Percentiles rank a stretch among this genome's conserved stretches.
These are phyloP conservation scores for Gryllus bimaculatus DNA, from an alignment of 1,140 invertebrate species.

Conservation along the genomic window DNA sequence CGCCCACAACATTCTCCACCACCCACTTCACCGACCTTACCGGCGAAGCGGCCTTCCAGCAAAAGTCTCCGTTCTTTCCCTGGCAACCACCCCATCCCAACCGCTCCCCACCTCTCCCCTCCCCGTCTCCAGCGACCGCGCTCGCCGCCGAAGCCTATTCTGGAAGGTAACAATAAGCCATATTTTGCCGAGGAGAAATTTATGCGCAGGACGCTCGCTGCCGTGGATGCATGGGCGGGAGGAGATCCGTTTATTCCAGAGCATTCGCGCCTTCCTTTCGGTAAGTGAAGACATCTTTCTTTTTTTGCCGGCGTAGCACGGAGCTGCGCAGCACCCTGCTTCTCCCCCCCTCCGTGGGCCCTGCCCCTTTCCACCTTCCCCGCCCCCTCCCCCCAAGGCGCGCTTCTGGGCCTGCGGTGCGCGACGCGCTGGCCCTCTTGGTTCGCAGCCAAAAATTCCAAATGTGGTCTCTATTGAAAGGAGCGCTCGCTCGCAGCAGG, in stretches of 20 bases:
- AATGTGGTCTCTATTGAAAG: conserved; percentile 4
- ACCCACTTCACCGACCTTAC: neutral
- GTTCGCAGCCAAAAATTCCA: neutral
- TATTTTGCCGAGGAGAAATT: neutral
- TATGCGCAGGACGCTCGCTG: neutral
- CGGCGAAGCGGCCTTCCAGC: too few species aligned
- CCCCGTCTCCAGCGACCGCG: neutral
- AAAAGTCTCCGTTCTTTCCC: neutral
- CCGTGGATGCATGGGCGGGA: neutral
- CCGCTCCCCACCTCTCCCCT: neutral
- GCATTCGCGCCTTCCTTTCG: neutral
- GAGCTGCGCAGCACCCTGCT: neutral
- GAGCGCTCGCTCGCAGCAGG: neutral
- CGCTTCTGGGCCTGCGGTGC: neutral
- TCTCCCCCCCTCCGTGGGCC: neutral
- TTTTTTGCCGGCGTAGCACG: neutral
- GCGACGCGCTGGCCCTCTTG: neutral
- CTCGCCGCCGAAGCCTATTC: neutral
- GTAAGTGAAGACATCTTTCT: neutral
- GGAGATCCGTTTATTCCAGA: neutral
- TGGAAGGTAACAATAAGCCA: neutral
- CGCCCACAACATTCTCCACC: neutral
- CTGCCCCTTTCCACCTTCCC: neutral
- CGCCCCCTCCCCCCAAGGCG: neutral
- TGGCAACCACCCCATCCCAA: neutral